Conservation (phyloP, 2,113 vertebrate genomes). For the Australoheros scitulus region DNA sequence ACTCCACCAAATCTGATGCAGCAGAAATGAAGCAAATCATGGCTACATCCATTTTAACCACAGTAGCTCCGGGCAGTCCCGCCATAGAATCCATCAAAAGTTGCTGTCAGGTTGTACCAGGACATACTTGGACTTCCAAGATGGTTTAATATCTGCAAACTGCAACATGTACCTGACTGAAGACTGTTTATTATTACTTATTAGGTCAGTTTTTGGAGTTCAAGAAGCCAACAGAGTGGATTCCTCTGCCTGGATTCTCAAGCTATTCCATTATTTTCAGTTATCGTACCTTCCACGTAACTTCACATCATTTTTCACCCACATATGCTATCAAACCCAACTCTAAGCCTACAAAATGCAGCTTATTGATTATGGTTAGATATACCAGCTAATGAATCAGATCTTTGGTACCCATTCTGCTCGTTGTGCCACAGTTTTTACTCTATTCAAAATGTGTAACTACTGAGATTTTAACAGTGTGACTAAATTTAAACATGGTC, state of each 20-base stretch:
- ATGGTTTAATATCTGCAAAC: not conserved
- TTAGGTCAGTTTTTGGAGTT: not conserved
- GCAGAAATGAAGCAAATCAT: not conserved
- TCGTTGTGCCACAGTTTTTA: not conserved
- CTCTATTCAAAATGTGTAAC: not conserved
- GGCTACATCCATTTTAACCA: not conserved
- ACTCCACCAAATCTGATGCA: not conserved
- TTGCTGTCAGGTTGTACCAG: not conserved
- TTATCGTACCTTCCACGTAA: not conserved
- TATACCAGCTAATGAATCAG: not conserved
- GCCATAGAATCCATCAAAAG: not conserved
- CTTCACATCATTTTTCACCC: not conserved
- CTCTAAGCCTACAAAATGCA: accelerated
- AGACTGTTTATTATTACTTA: too few species aligned
- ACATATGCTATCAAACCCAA: not conserved
- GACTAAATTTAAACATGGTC: not conserved
- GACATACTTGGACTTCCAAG: not conserved
- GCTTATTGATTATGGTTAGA: not conserved
- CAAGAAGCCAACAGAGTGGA: not conserved
- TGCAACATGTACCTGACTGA: not conserved
- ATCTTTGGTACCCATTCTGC: not conserved
- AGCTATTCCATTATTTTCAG: not conserved
- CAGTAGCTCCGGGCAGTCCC: not conserved
- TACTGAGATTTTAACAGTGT: not conserved
- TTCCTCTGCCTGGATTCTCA: not conserved